Evolutionary conservation across 2,797 vertebrate genomes (phyloP).

Genomic region (Arrhamphus sclerolepis): DNA sequence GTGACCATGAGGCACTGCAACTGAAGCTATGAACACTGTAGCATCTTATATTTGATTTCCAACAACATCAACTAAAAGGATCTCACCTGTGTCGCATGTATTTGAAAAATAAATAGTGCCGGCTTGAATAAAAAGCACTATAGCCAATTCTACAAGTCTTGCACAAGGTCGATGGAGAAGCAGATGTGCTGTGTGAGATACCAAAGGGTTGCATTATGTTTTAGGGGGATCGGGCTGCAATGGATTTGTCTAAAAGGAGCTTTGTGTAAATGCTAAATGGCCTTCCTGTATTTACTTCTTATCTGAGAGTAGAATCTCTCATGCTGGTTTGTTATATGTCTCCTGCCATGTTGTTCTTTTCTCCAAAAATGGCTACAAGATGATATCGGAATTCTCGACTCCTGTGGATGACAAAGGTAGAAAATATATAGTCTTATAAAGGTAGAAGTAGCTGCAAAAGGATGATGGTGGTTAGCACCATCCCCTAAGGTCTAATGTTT

Average conservation of each 20-base stretch:
- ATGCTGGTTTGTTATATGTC: slow-evolving; percentile 13
- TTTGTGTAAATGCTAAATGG: slow-evolving; percentile 21
- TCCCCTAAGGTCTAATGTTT: too few species aligned
- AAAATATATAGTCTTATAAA: neutral
- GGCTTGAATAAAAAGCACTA: neutral
- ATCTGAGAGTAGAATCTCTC: slow-evolving; percentile 27
- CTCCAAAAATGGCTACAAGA: slow-evolving; percentile 4
- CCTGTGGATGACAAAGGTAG: too few species aligned
- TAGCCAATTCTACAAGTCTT: neutral
- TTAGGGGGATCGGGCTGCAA: slow-evolving; percentile 3
- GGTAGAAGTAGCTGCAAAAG: neutral
- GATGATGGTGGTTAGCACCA: too few species aligned
- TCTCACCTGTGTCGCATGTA: neutral
- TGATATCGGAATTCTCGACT: neutral
- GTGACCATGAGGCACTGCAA: too few species aligned
- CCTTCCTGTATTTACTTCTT: slow-evolving; percentile 16
- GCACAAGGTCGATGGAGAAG: slow-evolving; percentile 5
- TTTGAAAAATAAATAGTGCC: neutral
- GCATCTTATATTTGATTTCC: neutral
- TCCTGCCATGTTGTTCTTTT: slow-evolving; percentile 5
- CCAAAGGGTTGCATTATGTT: neutral
- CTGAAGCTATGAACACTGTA: slow-evolving; percentile 1
- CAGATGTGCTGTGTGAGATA: slow-evolving; percentile 11
- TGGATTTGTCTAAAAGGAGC: slow-evolving; percentile 11
- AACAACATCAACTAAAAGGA: neutral